Percentiles rank a stretch among this genome's conserved stretches.
Conservation (phyloP, 2,888 invertebrate genomes). For the Orchesella flavescens region DNA sequence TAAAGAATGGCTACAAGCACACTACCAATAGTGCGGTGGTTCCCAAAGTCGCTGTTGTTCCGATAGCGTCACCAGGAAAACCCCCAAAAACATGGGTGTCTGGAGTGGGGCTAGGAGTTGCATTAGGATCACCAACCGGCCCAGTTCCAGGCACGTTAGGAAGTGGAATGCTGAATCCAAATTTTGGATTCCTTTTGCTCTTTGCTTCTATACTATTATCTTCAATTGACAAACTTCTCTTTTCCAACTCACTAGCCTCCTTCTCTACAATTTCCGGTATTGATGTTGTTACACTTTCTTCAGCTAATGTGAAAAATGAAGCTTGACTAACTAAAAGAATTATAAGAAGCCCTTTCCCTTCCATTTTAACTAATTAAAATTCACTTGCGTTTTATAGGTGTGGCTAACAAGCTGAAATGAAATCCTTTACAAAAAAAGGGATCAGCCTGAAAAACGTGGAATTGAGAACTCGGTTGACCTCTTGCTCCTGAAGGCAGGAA, state of each 20-base stretch:
- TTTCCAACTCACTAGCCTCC: background rate
- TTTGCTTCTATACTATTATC: slow-evolving; percentile 28
- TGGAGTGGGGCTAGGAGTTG: slow-evolving; percentile 39
- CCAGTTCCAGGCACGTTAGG: slow-evolving; percentile 48
- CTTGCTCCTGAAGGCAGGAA: slow-evolving; percentile 32
- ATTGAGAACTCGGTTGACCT: slow-evolving; percentile 32
- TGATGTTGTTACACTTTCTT: background rate
- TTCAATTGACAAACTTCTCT: slow-evolving; percentile 30
- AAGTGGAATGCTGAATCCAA: slow-evolving; percentile 57
- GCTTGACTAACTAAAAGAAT: background rate
- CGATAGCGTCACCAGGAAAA: slow-evolving; percentile 18
- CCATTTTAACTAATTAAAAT: background rate
- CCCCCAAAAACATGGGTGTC: slow-evolving; percentile 43
- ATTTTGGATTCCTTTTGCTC: slow-evolving; percentile 55
- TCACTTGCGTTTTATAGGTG: too few species aligned
- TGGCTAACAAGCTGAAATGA: too few species aligned
- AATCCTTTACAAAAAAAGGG: too few species aligned
- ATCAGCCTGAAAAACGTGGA: too few species aligned
- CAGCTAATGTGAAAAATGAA: background rate
- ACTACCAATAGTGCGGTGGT: slow-evolving; percentile 65
- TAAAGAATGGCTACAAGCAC: too few species aligned
- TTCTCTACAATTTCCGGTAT: background rate
- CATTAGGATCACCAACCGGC: slow-evolving; percentile 7
- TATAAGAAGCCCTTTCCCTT: background rate
- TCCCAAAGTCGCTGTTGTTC: slow-evolving; percentile 57